Evolutionary conservation across 2,888 invertebrate species (phyloP).

Genomic region (Xestoiulus laeticollis): DNA sequence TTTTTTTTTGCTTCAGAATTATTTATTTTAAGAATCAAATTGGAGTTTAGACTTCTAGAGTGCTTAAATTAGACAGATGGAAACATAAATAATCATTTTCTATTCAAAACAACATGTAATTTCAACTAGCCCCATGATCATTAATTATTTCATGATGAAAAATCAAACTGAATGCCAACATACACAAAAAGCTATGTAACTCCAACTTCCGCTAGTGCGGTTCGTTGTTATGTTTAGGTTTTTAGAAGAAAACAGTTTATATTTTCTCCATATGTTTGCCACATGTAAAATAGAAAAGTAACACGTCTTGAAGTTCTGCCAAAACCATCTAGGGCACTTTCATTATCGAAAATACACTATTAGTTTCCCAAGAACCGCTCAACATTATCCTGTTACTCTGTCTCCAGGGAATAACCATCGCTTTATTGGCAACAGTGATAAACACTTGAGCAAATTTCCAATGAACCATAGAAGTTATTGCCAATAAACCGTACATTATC

Average conservation of each 20-base stretch:
- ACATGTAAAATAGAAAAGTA: not conserved
- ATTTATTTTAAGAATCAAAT: no score
- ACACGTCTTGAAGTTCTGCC: not conserved
- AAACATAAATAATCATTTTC: no score
- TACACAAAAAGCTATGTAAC: not conserved
- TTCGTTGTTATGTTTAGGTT: not conserved
- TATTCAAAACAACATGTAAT: no score
- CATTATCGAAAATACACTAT: not conserved
- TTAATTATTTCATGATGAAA: not conserved
- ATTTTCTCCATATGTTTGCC: not conserved
- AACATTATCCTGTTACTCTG: not conserved
- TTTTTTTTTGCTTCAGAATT: no score
- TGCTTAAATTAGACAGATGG: no score
- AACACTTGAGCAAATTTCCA: not conserved
- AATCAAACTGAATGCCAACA: not conserved
- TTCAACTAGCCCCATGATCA: no score
- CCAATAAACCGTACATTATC: not conserved
- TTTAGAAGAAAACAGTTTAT: not conserved
- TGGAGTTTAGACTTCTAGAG: no score
- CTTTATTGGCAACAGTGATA: not conserved
- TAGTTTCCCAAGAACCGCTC: not conserved
- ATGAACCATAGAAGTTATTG: not conserved
- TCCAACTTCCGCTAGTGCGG: not conserved
- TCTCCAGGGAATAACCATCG: not conserved
- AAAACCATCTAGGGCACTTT: not conserved